phyloP scores from a whole-genome alignment of 1,140 invertebrate genomes.

The Atopsyche davidsoni region DNA sequence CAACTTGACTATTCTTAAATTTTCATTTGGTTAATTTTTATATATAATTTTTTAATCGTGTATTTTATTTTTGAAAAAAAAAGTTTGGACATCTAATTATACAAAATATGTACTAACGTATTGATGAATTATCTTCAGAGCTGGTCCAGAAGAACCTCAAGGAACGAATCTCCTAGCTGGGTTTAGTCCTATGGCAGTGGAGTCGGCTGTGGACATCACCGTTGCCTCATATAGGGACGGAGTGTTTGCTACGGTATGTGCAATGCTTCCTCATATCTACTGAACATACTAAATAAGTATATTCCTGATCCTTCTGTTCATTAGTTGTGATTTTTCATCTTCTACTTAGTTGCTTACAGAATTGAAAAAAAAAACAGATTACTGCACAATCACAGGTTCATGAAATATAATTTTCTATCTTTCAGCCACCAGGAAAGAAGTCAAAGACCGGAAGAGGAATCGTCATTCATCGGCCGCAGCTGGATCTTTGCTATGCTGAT shows the following conservation, averaged over 20 bases:
- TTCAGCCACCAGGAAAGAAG: conserved; percentile 23
- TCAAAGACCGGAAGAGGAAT: conserved; percentile 22
- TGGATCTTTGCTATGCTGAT: conserved; percentile 22
- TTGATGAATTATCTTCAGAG: conserved; percentile 15
- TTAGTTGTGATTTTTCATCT: too few relatives aligned
- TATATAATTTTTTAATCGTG: conserved; percentile 2
- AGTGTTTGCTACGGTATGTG: conserved; percentile 19
- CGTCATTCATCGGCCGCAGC: conserved; percentile 19
- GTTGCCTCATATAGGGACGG: conserved; percentile 27
- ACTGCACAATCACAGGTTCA: background rate
- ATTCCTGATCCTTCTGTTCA: too few relatives aligned
- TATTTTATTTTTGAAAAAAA: conserved; percentile 6
- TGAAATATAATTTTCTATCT: conserved; percentile 6
- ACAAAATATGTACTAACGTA: background rate
- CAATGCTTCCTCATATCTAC: conserved; percentile 3
- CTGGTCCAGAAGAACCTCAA: conserved; percentile 26
- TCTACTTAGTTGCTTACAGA: too few relatives aligned
- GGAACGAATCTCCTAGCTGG: conserved; percentile 20
- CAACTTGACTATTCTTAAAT: background rate
- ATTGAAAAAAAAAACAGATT: background rate
- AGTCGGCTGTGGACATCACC: conserved; percentile 23
- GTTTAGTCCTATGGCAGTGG: conserved; percentile 13
- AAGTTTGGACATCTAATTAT: background rate
- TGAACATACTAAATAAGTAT: too few relatives aligned
- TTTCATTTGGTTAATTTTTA: background rate